These are phyloP conservation scores for Clarias pachynema DNA, from an alignment of 2,797 vertebrate genomes.

Conservation along the genomic window DNA sequence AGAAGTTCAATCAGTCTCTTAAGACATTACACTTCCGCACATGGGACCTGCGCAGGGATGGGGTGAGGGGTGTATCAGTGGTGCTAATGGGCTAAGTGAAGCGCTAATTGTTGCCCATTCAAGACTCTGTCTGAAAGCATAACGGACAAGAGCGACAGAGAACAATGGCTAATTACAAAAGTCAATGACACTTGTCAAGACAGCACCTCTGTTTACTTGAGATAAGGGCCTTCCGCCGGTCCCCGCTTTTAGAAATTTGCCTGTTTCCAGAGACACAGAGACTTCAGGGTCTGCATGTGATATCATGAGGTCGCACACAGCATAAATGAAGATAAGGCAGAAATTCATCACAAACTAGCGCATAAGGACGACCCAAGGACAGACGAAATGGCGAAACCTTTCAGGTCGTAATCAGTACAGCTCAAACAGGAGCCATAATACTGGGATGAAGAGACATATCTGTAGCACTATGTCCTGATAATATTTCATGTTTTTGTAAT, in stretches of 20 bases:
- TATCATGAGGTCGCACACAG: conserved; percentile 13
- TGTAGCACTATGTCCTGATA: conserved; percentile 16
- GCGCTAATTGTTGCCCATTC: conserved; percentile 64
- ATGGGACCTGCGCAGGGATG: conserved; percentile 65
- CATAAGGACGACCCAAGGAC: conserved; percentile 41
- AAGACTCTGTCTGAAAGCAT: conserved; percentile 33
- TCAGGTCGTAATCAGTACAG: conserved; percentile 4
- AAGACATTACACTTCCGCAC: conserved; percentile 55
- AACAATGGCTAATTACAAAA: conserved; percentile 55
- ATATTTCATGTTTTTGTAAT: conserved; percentile 24
- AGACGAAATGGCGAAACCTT: not conserved
- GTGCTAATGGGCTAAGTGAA: conserved; percentile 71
- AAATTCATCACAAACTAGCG: conserved; percentile 32
- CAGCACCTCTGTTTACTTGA: conserved; percentile 28
- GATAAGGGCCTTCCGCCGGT: conserved; percentile 31
- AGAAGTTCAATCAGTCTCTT: not conserved
- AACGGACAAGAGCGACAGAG: conserved; percentile 55
- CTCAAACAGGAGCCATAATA: conserved; percentile 47
- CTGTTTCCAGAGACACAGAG: not conserved
- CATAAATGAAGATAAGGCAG: conserved; percentile 24
- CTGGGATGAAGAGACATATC: conserved; percentile 12
- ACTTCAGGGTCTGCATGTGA: conserved; percentile 24
- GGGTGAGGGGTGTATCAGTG: conserved; percentile 42
- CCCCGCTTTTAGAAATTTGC: conserved; percentile 28
- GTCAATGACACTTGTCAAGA: conserved; percentile 43